Conservation (phyloP, 2,888 invertebrate genomes). For the Margaritifera margaritifera region DNA sequence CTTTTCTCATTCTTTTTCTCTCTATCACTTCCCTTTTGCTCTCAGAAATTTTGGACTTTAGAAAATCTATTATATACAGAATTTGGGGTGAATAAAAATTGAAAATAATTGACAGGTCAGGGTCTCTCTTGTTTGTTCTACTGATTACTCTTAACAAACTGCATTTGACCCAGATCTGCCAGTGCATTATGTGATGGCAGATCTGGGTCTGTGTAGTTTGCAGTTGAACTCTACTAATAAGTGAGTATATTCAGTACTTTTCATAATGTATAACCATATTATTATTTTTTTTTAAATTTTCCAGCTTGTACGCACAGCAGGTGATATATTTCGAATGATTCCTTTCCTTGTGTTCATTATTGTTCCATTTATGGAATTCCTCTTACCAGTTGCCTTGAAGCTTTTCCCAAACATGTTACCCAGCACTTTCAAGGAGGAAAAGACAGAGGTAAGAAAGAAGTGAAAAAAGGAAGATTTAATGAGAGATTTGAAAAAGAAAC, state of each 20-base stretch:
- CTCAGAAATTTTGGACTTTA: too few species aligned
- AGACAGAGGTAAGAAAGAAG: constrained; percentile 57
- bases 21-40: too few species aligned
- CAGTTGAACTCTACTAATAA: too few species aligned
- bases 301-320: constrained; percentile 84
- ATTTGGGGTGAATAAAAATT: too few species aligned
- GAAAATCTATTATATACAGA: too few species aligned
- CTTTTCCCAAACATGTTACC: constrained; percentile 98
- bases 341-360: constrained; percentile 97
- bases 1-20: too few species aligned
- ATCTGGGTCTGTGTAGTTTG: not conserved
- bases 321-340: constrained; percentile 94
- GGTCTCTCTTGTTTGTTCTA: too few species aligned
- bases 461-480: constrained; percentile 43
- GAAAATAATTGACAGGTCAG: too few species aligned
- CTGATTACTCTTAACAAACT: too few species aligned
- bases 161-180: too few species aligned
- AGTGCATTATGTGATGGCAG: not conserved
- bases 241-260: not conserved
- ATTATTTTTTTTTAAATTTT: constrained; percentile 49
- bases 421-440: constrained; percentile 88
- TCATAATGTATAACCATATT: not conserved
- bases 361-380: constrained; percentile 97
- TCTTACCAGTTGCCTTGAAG: constrained; percentile 91
- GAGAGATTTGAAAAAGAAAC: too few species aligned